Percentiles rank a stretch among this genome's conserved stretches.
Conservation (phyloP, 1,140 invertebrate species). For the Brachionus rubens region DNA sequence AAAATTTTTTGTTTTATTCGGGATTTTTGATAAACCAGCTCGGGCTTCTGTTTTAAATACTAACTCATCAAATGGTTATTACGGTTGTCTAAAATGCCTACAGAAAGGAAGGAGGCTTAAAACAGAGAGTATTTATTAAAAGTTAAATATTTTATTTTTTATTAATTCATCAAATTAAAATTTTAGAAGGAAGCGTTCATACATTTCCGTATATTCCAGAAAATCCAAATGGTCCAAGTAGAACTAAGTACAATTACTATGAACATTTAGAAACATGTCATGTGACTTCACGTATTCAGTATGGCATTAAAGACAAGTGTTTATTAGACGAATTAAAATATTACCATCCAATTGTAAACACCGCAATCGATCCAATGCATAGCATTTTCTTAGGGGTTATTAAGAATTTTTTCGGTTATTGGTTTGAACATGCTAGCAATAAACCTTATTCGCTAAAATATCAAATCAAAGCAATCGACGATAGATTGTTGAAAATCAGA, state of each 20-base stretch:
- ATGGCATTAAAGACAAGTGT: too few relatives aligned
- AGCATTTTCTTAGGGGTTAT: too few relatives aligned
- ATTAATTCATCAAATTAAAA: background rate
- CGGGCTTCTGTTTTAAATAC: background rate
- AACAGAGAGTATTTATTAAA: background rate
- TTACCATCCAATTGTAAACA: too few relatives aligned
- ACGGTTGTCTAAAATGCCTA: background rate
- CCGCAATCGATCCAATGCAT: too few relatives aligned
- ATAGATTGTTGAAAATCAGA: too few relatives aligned
- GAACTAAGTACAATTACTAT: too few relatives aligned
- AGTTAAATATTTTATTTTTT: background rate
- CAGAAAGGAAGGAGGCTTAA: background rate
- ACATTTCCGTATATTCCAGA: background rate
- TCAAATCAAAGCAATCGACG: too few relatives aligned
- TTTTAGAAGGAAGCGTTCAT: background rate
- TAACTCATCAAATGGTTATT: background rate
- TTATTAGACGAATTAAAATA: too few relatives aligned
- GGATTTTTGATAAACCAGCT: background rate
- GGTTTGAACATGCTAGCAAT: too few relatives aligned
- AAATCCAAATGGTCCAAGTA: background rate
- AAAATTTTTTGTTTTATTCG: background rate
- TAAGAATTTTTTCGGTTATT: too few relatives aligned
- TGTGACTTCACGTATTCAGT: too few relatives aligned
- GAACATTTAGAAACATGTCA: background rate
- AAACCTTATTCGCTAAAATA: too few relatives aligned